Conservation (phyloP, 2,888 invertebrate species). For the Scelioninae gen. 1 region DNA sequence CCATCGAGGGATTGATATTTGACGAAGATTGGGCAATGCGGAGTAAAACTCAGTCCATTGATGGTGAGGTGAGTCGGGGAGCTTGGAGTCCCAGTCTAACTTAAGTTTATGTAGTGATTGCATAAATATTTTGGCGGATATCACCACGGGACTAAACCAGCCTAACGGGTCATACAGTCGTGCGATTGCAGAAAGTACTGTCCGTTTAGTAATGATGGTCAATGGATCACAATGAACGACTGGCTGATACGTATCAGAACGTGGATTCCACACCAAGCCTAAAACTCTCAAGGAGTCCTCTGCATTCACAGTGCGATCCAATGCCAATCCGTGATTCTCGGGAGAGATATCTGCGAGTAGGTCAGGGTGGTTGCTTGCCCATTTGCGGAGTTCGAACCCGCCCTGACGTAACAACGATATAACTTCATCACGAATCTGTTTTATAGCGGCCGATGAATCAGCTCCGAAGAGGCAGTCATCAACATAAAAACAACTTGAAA, state of each 20-base stretch:
- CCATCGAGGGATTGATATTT: no score
- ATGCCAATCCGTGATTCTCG: background rate
- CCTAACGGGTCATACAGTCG: background rate
- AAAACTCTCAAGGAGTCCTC: background rate
- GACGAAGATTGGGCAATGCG: no score
- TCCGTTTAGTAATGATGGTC: background rate
- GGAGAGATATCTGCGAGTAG: background rate
- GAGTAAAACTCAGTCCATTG: no score
- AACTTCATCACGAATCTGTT: no score
- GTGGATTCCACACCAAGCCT: background rate
- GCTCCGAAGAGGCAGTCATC: conserved; percentile 30
- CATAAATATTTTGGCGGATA: no score
- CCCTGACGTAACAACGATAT: background rate
- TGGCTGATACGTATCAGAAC: background rate
- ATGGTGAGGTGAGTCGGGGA: no score
- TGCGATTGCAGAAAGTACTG: background rate
- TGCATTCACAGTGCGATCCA: background rate
- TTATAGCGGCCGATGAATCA: no score
- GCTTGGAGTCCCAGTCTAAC: no score
- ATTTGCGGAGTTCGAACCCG: conserved; percentile 29
- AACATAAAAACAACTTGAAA: conserved; percentile 14
- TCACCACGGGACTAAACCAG: no score
- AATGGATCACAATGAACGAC: background rate
- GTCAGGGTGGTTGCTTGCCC: conserved; percentile 27
- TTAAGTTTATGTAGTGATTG: no score